phyloP scores from a whole-genome alignment of 1,140 invertebrate genomes.

The Saxidomus purpurata region DNA sequence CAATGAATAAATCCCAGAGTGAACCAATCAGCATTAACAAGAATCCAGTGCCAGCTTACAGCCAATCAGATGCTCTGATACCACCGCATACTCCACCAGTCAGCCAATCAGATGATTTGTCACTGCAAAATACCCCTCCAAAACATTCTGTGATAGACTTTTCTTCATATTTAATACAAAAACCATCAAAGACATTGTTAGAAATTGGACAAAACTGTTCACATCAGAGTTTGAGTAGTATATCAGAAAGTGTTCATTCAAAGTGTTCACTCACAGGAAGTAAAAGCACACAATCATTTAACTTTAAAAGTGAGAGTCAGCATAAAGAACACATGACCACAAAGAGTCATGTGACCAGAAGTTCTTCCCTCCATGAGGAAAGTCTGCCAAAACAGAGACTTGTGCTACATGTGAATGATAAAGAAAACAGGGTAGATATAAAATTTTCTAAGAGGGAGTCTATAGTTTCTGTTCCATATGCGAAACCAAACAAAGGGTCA shows the following conservation, averaged over 20 bases:
- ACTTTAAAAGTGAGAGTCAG: conserved; percentile 11
- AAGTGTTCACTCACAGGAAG: conserved; percentile 40
- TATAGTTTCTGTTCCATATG: conserved; percentile 57
- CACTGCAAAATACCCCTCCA: conserved; percentile 56
- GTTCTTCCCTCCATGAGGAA: conserved; percentile 33
- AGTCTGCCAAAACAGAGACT: neutral
- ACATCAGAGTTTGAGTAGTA: conserved; percentile 21
- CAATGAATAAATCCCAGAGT: conserved; percentile 81
- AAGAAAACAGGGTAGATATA: conserved; percentile 55
- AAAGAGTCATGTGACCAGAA: conserved; percentile 47
- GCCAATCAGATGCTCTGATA: conserved; percentile 60
- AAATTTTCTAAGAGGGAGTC: conserved; percentile 32
- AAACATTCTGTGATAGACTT: conserved; percentile 74
- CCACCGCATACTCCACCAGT: conserved; percentile 40
- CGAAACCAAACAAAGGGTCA: conserved; percentile 66
- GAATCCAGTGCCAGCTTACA: conserved; percentile 47
- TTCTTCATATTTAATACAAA: conserved; percentile 67
- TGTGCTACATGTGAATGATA: conserved; percentile 60
- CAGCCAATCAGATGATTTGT: conserved; percentile 44
- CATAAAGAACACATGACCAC: conserved; percentile 32
- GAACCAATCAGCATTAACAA: conserved; percentile 81
- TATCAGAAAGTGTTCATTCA: conserved; percentile 61
- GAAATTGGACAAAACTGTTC: conserved; percentile 2
- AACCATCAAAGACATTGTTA: conserved; percentile 43
- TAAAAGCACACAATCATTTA: conserved; percentile 43